Base-by-base conservation (phyloP, 2,888 invertebrate genomes). In the Trissoscelio sp. region DNA sequence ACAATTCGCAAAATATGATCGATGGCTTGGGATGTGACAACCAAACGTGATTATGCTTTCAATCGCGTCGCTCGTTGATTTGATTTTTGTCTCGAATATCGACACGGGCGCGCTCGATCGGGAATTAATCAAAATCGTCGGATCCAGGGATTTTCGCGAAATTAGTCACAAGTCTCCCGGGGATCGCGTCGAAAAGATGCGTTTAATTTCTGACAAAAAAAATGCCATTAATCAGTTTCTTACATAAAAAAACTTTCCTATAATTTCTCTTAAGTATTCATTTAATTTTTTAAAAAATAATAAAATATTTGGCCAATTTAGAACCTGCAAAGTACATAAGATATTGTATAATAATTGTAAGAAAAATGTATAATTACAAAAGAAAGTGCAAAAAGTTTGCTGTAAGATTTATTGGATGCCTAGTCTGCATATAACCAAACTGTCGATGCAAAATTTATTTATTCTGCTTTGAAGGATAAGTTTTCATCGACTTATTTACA, bases 1-100 rank as follows among this genome's bases (percentile, higher is more conserved):
- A 67, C 58, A 75, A 75, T 75, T 75, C 16, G 42, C 20, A 31
- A 69, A 77, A 69, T 58, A 69, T 77, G 67, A 77, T 77, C 60
- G 75, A 75, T 73, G 53, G 34, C 53, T 62, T 20, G 53, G 44
- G 22, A 72, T 51, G 74, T 64, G 53, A 62, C 58, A 44, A 42
- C 28, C 28, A 67, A 77, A 69, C 57, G 53, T 39, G 67, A 75
- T 75, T 75, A 67, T 51, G 51, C 57, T 64, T 74, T 64, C 74
- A 74, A 64, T 66, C 66, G 66, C 48, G 46, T 28, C 57, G 37
- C 22, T 22, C 51, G 67, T 58, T 75, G 66, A 75, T 75, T 75
- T 58, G 66, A 75, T 75, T 67, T 75, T 67, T 67, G 39, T 22
- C 31, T 37, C 42, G 58, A 75, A 75, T 67, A 75, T 75, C 51